Evolutionary conservation across 2,113 vertebrate genomes (phyloP).

Genomic region (Sapayoa aenigma): DNA sequence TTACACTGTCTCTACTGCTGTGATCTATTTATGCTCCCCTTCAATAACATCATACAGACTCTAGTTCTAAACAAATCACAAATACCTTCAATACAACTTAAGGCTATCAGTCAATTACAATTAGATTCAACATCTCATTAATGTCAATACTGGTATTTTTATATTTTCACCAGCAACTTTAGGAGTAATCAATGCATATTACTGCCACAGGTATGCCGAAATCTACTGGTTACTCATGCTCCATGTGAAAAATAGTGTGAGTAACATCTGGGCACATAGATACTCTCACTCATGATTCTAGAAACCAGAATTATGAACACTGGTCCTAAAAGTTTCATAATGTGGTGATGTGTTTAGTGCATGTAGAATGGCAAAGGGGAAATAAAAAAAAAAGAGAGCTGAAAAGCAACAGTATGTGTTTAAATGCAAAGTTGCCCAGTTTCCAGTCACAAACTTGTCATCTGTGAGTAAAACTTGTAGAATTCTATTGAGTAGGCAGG

Average conservation of each 20-base stretch:
- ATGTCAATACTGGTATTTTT: background rate
- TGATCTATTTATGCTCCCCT: background rate
- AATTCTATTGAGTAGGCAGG: background rate
- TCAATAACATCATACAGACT: background rate
- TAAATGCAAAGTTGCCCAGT: background rate
- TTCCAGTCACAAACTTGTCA: background rate
- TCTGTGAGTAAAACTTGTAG: background rate
- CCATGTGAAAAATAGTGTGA: background rate
- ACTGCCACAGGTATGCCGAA: background rate
- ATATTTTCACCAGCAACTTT: background rate
- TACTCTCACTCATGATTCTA: background rate
- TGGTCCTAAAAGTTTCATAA: background rate
- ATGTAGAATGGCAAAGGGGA: background rate
- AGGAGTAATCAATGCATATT: background rate
- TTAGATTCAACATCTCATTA: background rate
- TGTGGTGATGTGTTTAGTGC: background rate
- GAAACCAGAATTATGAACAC: background rate
- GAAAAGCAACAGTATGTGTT: background rate
- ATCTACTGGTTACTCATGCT: background rate
- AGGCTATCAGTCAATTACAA: background rate
- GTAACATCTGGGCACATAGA: background rate
- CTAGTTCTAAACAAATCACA: background rate
- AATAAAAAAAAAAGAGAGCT: background rate
- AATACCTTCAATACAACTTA: background rate
- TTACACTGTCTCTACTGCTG: background rate